These are phyloP conservation scores for Eristalis arbustorum DNA, from an alignment of 2,888 invertebrate genomes.

Conservation along the genomic window DNA sequence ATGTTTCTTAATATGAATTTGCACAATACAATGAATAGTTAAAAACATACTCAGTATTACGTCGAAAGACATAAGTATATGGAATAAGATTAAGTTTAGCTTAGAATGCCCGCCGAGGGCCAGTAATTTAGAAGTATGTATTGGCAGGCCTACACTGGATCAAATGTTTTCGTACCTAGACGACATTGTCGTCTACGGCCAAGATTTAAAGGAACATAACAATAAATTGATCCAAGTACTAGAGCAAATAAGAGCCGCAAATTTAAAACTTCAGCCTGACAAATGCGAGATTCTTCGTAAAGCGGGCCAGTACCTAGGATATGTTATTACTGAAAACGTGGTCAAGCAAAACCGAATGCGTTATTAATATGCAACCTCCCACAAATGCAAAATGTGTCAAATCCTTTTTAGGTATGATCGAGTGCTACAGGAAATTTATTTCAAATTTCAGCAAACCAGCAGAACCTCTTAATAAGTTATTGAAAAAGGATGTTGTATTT, in stretches of 20 bases:
- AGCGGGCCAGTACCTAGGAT: constrained; percentile 37
- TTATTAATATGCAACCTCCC: neutral
- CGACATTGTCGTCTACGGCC: constrained; percentile 50
- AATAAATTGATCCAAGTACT: constrained; percentile 20
- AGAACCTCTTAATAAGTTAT: neutral
- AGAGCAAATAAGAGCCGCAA: constrained; percentile 9
- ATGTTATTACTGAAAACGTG: constrained; percentile 27
- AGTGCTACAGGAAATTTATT: constrained; percentile 32
- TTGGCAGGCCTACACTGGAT: constrained; percentile 22
- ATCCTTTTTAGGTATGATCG: constrained; percentile 14
- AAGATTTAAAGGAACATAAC: constrained; percentile 16
- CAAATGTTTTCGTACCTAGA: constrained; percentile 47
- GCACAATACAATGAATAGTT: no score
- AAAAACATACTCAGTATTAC: no score
- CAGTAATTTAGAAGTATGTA: no score
- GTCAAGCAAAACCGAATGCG: neutral
- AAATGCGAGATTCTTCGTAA: constrained; percentile 28
- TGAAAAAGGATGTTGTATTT: no score
- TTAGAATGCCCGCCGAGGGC: no score
- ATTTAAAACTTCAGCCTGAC: constrained; percentile 35
- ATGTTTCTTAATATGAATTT: no score
- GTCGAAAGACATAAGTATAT: no score
- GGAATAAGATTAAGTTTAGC: no score
- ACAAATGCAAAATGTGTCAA: neutral
- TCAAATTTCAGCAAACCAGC: neutral